phyloP scores from a whole-genome alignment of 2,113 vertebrate genomes.

The Cephalopterus ornatus region DNA sequence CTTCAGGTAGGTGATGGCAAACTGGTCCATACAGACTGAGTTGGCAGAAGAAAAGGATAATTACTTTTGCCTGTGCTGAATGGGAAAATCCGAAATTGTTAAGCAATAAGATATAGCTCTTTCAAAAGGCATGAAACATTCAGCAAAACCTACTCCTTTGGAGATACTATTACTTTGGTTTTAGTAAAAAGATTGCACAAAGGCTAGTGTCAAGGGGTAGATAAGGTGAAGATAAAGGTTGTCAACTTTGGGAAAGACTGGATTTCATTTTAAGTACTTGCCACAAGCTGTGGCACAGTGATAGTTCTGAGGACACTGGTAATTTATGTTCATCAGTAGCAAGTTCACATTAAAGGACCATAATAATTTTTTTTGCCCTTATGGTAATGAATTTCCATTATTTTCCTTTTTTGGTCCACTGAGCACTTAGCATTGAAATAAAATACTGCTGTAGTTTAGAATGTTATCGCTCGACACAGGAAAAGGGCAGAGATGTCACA shows the following conservation, averaged over 20 bases:
- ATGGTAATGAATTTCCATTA: neutral
- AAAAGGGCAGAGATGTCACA: neutral
- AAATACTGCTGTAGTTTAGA: neutral
- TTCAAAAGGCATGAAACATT: neutral
- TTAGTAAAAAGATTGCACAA: neutral
- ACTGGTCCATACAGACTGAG: neutral
- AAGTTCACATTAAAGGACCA: neutral
- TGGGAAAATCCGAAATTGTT: neutral
- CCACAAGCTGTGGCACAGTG: neutral
- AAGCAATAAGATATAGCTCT: neutral
- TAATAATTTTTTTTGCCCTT: neutral
- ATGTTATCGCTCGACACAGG: neutral
- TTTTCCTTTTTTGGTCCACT: neutral
- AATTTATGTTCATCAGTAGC: neutral
- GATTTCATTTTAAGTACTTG: neutral
- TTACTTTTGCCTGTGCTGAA: neutral
- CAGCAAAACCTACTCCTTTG: neutral
- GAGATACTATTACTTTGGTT: neutral
- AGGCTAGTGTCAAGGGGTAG: neutral
- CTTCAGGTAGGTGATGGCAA: constrained; percentile 45
- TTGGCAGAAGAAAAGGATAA: neutral
- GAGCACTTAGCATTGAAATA: neutral
- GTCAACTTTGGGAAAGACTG: neutral
- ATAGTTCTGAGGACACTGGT: neutral
- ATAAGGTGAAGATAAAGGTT: neutral